Conservation (phyloP, 2,797 vertebrate species). For the Helostoma temminkii region DNA sequence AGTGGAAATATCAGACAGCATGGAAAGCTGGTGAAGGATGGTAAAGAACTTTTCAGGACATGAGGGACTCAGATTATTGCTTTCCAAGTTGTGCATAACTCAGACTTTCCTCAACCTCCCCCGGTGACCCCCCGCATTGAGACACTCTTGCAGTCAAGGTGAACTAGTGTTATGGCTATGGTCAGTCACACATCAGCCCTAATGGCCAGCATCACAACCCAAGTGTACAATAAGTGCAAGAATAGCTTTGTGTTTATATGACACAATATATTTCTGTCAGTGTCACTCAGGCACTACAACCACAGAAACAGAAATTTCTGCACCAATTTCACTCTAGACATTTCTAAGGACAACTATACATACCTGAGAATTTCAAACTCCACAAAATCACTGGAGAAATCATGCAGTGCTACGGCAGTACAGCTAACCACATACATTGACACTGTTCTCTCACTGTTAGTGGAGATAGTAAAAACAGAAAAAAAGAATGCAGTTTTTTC, state of each 20-base stretch:
- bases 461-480: conserved; percentile 35
- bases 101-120: conserved; percentile 64
- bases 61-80: conserved; percentile 22
- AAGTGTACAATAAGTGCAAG: conserved; percentile 47
- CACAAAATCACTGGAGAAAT: background rate
- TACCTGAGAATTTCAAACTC: background rate
- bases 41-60: conserved; percentile 35
- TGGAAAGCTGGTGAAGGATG: background rate
- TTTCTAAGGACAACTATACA: conserved; percentile 1
- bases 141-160: conserved; percentile 46
- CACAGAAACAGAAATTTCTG: conserved; percentile 24
- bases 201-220: conserved; percentile 51
- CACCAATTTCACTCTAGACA: background rate
- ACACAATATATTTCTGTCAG: conserved; percentile 41
- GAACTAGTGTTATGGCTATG: conserved; percentile 70
- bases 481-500: conserved; percentile 33
- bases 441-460: conserved; percentile 20
- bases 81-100: conserved; percentile 54
- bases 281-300: conserved; percentile 41
- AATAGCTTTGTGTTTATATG: conserved; percentile 67
- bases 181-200: conserved; percentile 57
- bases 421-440: conserved; percentile 19
- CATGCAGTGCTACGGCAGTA: background rate
- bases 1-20: conserved; percentile 24
- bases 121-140: conserved; percentile 35